phyloP scores from a whole-genome alignment of 2,797 vertebrate genomes.

The Lates japonicus region DNA sequence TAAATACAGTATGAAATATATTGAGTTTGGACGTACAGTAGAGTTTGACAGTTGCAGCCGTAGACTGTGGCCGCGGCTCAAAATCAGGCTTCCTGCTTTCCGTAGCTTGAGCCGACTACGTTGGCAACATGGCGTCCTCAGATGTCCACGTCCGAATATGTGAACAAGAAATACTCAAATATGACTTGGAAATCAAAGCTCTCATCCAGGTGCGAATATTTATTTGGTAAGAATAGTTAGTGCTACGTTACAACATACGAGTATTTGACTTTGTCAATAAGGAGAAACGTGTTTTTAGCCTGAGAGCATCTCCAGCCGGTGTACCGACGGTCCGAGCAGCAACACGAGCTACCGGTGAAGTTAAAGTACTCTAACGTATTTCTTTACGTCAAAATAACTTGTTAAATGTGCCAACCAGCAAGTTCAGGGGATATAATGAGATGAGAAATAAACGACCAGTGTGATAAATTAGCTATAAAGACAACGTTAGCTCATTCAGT shows the following conservation, averaged over 20 bases:
- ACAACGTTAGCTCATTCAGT: not conserved
- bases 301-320: not conserved
- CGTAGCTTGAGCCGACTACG: slow-evolving; percentile 72
- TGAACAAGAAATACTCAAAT: slow-evolving; percentile 95
- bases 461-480: not conserved
- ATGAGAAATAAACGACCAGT: not conserved
- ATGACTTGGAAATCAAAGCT: slow-evolving; percentile 96
- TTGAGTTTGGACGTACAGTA: not conserved
- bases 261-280: not conserved
- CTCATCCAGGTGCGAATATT: slow-evolving; percentile 91
- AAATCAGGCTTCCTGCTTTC: slow-evolving; percentile 56
- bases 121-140: slow-evolving; percentile 87
- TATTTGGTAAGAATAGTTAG: slow-evolving; percentile 24
- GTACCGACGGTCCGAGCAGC: not conserved
- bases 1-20: no score
- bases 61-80: no score
- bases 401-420: no score
- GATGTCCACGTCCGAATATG: slow-evolving; percentile 92
- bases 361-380: accelerated
- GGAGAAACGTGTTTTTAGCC: not conserved
- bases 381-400: not conserved
- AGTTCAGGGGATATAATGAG: no score
- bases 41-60: not conserved
- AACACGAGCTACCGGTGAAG: not conserved
- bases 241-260: accelerated